phyloP scores from a whole-genome alignment of 2,797 vertebrate species.

The Somateria mollissima region DNA sequence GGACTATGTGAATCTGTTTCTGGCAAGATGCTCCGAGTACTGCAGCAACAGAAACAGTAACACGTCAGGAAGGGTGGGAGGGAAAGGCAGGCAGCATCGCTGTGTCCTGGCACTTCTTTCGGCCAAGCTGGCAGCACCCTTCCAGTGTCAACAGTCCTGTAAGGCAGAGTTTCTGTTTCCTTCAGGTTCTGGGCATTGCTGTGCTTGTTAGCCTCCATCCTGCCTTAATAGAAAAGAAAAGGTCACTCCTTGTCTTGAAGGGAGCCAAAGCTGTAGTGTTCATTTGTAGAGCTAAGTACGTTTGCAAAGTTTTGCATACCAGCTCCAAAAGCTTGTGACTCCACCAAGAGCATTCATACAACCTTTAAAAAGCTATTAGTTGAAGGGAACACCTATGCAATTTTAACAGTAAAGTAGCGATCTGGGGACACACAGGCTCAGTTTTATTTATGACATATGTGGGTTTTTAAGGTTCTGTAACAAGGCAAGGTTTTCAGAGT shows the following conservation, averaged over 20 bases:
- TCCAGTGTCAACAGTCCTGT: neutral
- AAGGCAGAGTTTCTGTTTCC: neutral
- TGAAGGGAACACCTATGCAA: neutral
- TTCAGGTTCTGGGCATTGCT: neutral
- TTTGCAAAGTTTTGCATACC: neutral
- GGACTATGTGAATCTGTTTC: neutral
- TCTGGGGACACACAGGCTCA: neutral
- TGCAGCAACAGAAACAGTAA: neutral
- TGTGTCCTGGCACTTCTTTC: neutral
- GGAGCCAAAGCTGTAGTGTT: neutral
- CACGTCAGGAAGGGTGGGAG: neutral
- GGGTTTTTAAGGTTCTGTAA: neutral
- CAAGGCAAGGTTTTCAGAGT: no score
- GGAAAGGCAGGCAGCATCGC: neutral
- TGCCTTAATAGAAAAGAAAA: neutral
- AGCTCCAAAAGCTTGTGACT: neutral
- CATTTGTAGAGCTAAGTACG: accelerated
- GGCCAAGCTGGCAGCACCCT: neutral
- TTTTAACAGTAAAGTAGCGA: accelerated
- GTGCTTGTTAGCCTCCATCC: neutral
- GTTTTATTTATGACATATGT: neutral
- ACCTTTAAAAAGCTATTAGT: neutral
- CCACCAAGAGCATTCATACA: neutral
- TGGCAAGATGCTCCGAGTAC: neutral
- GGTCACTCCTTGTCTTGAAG: no score